A percentile compares a stretch with the other conserved stretches of the same genome.
Conservation (phyloP, 2,888 invertebrate genomes). For the Zaprionus bogoriensis region DNA sequence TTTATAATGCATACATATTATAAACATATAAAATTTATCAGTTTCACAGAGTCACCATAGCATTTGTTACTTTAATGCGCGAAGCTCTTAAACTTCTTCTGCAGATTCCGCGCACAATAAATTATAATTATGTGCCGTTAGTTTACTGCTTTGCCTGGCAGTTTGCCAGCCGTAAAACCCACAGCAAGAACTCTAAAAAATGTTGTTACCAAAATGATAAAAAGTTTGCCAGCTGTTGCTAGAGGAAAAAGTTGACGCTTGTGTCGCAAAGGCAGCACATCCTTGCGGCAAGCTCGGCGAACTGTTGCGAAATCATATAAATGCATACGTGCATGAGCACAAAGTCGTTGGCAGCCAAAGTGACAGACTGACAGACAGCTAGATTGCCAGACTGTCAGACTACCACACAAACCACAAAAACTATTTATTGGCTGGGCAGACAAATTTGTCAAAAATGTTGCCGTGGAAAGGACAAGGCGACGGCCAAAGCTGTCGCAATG, state of each 20-base stretch:
- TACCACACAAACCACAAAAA: neutral
- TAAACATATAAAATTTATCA: no score
- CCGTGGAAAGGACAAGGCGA: neutral
- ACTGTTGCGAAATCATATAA: slow-evolving; percentile 24
- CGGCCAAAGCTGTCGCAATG: slow-evolving; percentile 8
- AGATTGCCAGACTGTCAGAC: neutral
- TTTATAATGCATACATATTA: no score
- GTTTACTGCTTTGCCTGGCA: slow-evolving; percentile 38
- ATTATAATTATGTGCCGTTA: slow-evolving; percentile 52
- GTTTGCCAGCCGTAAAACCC: slow-evolving; percentile 38
- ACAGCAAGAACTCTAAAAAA: slow-evolving; percentile 17
- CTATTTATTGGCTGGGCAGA: slow-evolving; percentile 18
- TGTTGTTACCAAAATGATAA: slow-evolving; percentile 17
- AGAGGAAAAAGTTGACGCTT: slow-evolving; percentile 14
- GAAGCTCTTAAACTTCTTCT: neutral
- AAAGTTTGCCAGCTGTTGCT: slow-evolving; percentile 41
- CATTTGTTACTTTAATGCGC: neutral
- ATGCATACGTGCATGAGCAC: slow-evolving; percentile 26
- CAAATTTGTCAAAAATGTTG: slow-evolving; percentile 32
- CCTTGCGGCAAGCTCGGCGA: slow-evolving; percentile 1
- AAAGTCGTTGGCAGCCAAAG: neutral
- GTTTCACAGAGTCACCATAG: no score
- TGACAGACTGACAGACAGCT: neutral
- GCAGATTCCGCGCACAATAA: slow-evolving; percentile 29
- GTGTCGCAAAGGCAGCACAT: slow-evolving; percentile 13